Conservation (phyloP, 2,888 invertebrate genomes). For the Dyspetes luteomarginatus region DNA sequence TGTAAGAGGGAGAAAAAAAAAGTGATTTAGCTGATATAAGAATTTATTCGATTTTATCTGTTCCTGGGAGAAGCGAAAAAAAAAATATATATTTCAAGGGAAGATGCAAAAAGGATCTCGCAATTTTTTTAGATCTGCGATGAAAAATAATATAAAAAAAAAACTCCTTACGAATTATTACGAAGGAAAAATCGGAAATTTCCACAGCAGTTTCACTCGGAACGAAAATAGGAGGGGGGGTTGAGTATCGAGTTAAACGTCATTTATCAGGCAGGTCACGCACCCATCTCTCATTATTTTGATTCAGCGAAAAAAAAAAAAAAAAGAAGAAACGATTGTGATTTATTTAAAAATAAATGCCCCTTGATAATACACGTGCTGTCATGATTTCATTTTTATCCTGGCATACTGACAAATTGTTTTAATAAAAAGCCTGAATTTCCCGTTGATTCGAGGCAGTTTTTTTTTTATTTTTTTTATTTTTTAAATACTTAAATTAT, state of each 20-base stretch:
- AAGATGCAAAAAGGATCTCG: too few relatives aligned
- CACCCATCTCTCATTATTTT: slow-evolving; percentile 54
- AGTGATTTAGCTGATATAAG: background rate
- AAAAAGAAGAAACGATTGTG: slow-evolving; percentile 7
- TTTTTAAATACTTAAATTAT: slow-evolving; percentile 11
- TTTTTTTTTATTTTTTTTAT: slow-evolving; percentile 35
- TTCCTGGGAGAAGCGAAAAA: too few relatives aligned
- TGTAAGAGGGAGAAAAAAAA: background rate
- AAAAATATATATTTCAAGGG: too few relatives aligned
- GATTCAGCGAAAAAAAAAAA: slow-evolving; percentile 43
- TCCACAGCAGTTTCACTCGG: slow-evolving; percentile 30
- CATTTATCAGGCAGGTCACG: slow-evolving; percentile 61
- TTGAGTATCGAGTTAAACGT: slow-evolving; percentile 48
- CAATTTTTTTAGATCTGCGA: background rate
- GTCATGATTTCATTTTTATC: slow-evolving; percentile 54
- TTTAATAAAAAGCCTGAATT: slow-evolving; percentile 5
- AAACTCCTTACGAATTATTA: too few relatives aligned
- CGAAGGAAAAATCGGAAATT: slow-evolving; percentile 54
- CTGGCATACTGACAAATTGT: slow-evolving; percentile 20
- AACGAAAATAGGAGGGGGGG: slow-evolving; percentile 29
- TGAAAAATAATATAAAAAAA: slow-evolving; percentile 33
- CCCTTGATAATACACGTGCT: slow-evolving; percentile 22
- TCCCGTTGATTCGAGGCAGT: background rate
- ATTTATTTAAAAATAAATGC: slow-evolving; percentile 29
- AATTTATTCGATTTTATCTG: too few relatives aligned